These are phyloP conservation scores for Polyploca ridens DNA, from an alignment of 2,888 invertebrate species.

Conservation along the genomic window DNA sequence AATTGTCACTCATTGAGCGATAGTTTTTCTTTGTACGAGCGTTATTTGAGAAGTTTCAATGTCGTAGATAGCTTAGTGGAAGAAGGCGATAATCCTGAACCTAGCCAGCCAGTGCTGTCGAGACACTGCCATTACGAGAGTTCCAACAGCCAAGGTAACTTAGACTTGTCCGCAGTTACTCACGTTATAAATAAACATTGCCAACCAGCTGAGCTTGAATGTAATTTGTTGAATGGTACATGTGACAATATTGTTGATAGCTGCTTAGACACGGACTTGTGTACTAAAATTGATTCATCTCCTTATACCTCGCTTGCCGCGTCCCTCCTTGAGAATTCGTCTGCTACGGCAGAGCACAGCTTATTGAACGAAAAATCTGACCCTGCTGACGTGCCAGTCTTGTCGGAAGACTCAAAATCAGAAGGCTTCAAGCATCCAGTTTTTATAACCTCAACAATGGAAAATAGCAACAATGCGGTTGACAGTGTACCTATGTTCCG, in stretches of 20 bases:
- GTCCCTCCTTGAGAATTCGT: constrained; percentile 62
- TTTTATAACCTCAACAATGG: constrained; percentile 80
- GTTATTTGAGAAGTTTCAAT: constrained; percentile 78
- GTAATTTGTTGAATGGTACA: constrained; percentile 49
- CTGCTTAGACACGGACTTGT: constrained; percentile 55
- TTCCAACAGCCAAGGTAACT: constrained; percentile 65
- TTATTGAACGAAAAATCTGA: constrained; percentile 68
- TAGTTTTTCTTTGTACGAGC: constrained; percentile 77
- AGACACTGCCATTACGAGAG: constrained; percentile 56
- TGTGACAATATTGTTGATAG: constrained; percentile 49
- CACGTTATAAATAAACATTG: constrained; percentile 59
- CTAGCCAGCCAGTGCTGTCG: constrained; percentile 44
- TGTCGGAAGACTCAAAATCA: constrained; percentile 70
- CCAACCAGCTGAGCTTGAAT: constrained; percentile 49
- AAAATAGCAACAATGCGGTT: constrained; percentile 81
- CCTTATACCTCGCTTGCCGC: constrained; percentile 57
- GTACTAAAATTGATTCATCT: constrained; percentile 55
- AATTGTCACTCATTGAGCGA: constrained; percentile 78
- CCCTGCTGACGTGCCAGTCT: constrained; percentile 58
- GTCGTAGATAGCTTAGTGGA: constrained; percentile 62
- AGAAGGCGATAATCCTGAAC: constrained; percentile 43
- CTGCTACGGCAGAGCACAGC: constrained; percentile 61
- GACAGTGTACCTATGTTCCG: constrained; percentile 75
- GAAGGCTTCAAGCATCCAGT: constrained; percentile 63
- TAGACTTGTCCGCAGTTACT: constrained; percentile 63